phyloP scores from a whole-genome alignment of 2,888 invertebrate genomes.

The Laothoe populi region DNA sequence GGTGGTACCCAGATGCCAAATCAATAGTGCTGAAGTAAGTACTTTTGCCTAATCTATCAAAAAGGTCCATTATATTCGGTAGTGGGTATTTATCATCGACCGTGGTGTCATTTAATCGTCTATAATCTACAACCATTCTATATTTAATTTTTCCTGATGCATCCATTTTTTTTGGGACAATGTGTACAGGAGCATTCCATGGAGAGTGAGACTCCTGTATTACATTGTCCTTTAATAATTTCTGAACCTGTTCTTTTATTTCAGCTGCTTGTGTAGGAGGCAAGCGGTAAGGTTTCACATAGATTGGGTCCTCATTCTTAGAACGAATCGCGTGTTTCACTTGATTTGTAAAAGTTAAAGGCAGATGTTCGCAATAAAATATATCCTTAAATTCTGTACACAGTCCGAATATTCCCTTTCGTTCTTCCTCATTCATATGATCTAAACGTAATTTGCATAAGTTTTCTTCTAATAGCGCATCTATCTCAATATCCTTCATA shows the following conservation, averaged over 20 bases:
- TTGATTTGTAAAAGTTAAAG: constrained; percentile 33
- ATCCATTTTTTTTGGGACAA: constrained; percentile 31
- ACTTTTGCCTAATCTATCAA: constrained; percentile 39
- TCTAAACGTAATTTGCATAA: constrained; percentile 44
- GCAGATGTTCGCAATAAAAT: constrained; percentile 35
- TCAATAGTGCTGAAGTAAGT: constrained; percentile 40
- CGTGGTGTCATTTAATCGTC: constrained; percentile 43
- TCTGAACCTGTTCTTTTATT: constrained; percentile 29
- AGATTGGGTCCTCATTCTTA: constrained; percentile 28
- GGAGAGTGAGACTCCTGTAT: constrained; percentile 27
- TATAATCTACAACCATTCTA: constrained; percentile 37
- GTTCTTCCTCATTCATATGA: constrained; percentile 46
- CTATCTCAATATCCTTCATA: too few species aligned
- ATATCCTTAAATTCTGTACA: constrained; percentile 38
- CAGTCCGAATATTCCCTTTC: constrained; percentile 35
- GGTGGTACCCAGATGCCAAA: constrained; percentile 31
- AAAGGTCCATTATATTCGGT: constrained; percentile 41
- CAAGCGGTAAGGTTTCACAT: constrained; percentile 32
- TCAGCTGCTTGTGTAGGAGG: constrained; percentile 32
- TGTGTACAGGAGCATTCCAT: constrained; percentile 26
- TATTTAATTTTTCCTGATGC: constrained; percentile 37
- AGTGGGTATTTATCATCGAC: too few species aligned
- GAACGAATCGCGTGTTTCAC: constrained; percentile 30
- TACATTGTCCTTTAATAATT: constrained; percentile 32
- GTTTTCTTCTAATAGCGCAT: too few species aligned